Evolutionary conservation across 2,797 vertebrate genomes (phyloP), one percentile per base, ranked within the genome.

Genomic region (Epinephelus coioides): DNA sequence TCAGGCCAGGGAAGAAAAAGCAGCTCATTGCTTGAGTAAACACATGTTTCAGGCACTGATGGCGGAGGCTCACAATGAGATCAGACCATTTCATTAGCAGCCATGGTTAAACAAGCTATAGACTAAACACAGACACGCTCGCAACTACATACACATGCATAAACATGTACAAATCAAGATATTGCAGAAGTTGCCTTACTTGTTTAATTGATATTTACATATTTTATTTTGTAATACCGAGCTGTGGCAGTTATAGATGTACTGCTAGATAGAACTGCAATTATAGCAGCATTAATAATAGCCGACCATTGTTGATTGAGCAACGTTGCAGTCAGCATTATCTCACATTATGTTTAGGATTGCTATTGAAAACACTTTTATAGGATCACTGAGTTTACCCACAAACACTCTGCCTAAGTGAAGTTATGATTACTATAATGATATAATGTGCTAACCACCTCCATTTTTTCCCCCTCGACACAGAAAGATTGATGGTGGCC

Each of bases 361-460:
- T 80, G 77, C 56, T 70, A 27, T 61, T 72, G 76, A 81, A 81
- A 90, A 86, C 73, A 76, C 81, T 78, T 85, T 77, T 64, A 55
- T 27, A 78, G 76, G 76, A 79, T 82, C 78, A 79, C 72, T n/a
- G 68, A 81, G 77, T 86, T 78, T 83, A 88, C 89, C 79, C 86
- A 82, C 76, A 86, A 87, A 88, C 88, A 83, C 79, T 76, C 69
- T 72, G 84, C 43, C 73, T 77, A 69, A 84, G 88, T 82, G 83
- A 86, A 85, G 79, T 86, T 85, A 84, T 91, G 84, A 92, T 92
- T 84, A 84, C 80, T 86, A 72, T 90, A 88, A 90, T 92, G 89
- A 93, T 87, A 89, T 90, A 92, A 92, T 89, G 81, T 81, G 73
- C 77, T 90, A 91, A 92, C 84, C 85, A 87, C 86, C 91, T 88